Conservation (phyloP, 1,140 invertebrate species). For the Eurosta solidaginis region DNA sequence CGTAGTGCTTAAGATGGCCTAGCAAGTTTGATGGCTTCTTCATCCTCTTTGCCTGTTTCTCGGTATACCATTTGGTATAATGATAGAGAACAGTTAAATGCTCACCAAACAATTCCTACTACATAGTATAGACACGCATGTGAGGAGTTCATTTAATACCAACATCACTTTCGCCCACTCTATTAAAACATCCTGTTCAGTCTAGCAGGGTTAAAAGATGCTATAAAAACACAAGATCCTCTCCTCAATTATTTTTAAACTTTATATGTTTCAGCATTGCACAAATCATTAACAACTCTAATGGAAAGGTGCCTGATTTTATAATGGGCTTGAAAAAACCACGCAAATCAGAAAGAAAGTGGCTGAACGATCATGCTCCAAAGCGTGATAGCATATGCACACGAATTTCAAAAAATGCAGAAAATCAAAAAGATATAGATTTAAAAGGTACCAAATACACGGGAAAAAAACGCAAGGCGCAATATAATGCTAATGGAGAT, state of each 20-base stretch:
- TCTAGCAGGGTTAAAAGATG: too few relatives aligned
- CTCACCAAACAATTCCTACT: too few relatives aligned
- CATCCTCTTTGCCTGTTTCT: too few relatives aligned
- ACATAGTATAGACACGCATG: too few relatives aligned
- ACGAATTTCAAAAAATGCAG: slow-evolving; percentile 50
- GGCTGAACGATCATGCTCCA: slow-evolving; percentile 65
- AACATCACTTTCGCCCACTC: too few relatives aligned
- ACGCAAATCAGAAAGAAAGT: slow-evolving; percentile 69
- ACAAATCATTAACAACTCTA: slow-evolving; percentile 82
- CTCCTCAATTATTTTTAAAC: background rate
- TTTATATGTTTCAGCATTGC: slow-evolving; percentile 71
- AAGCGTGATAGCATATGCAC: slow-evolving; percentile 69
- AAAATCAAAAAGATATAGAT: slow-evolving; percentile 33
- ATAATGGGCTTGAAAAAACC: slow-evolving; percentile 81
- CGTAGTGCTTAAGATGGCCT: too few relatives aligned
- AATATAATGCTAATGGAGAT: background rate
- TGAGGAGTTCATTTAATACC: too few relatives aligned
- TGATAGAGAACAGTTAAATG: too few relatives aligned
- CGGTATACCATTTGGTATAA: too few relatives aligned
- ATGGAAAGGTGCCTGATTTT: slow-evolving; percentile 87
- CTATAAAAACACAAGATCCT: slow-evolving; percentile 6
- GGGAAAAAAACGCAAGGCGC: slow-evolving; percentile 9
- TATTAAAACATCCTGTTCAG: too few relatives aligned
- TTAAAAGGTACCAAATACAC: slow-evolving; percentile 19
- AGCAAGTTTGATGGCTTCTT: too few relatives aligned